These are phyloP conservation scores for Chaitophorus viminalis DNA, from an alignment of 2,888 invertebrate genomes.

Conservation along the genomic window DNA sequence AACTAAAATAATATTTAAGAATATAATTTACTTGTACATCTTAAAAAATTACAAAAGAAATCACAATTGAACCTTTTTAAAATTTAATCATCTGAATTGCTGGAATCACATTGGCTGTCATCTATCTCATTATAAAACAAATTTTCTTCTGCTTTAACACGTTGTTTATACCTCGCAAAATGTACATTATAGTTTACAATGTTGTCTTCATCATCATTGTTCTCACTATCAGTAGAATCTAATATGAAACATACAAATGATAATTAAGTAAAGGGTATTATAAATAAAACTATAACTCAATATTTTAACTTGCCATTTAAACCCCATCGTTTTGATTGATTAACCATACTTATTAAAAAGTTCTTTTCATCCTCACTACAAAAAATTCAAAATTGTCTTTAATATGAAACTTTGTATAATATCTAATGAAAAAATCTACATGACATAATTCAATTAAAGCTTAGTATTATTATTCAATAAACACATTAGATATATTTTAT, in stretches of 20 bases:
- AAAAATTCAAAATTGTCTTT: conserved; percentile 1
- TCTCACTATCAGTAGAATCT: not conserved
- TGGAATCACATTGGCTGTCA: not conserved
- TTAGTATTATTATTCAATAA: too few species aligned
- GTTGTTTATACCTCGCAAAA: conserved; percentile 43
- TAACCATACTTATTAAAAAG: not conserved
- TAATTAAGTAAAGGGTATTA: not conserved
- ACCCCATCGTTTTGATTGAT: conserved; percentile 5
- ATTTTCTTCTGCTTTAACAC: conserved; percentile 53
- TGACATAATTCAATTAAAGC: too few species aligned
- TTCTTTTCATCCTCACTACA: conserved; percentile 18
- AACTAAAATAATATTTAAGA: not conserved
- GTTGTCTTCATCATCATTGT: conserved; percentile 5
- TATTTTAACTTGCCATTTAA: conserved; percentile 35
- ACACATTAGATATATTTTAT: too few species aligned
- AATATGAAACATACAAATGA: not conserved
- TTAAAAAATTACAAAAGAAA: too few species aligned
- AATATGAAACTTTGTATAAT: not conserved
- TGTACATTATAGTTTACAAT: conserved; percentile 22
- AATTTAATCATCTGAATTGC: conserved; percentile 37
- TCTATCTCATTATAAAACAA: conserved; percentile 38
- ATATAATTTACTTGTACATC: not conserved
- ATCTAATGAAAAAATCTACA: too few species aligned
- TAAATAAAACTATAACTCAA: not conserved
- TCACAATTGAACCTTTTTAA: not conserved